Base-by-base conservation (phyloP, 37 sponge, comb jelly and placozoan genomes). In the Oopsacas minuta region DNA sequence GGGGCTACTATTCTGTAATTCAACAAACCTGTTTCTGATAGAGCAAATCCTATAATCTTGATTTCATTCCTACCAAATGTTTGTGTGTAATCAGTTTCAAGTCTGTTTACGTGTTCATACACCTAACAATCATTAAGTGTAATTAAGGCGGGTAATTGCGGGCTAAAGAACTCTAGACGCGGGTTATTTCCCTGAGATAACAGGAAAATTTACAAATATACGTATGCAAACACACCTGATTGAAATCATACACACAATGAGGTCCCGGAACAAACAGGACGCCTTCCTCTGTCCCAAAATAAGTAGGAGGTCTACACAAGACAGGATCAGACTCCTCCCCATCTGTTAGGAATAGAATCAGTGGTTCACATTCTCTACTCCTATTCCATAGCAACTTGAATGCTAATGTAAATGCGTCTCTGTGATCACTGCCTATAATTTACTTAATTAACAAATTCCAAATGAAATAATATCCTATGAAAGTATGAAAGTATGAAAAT, bases 391-490 rank as follows among this genome's bases (percentile, higher is more conserved):
- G 28, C 30, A 61, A 61, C 30, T 61, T 61, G 75, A 61, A 61
- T 61, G 75, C 75, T 10, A 61, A 34, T 34, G 75, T 61, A 34
- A 61, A 61, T 10, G 75, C 75, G 22, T 61, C 75, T 61, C 75
- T 61, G 75, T 61, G 75, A 34, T 61, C 75, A 12, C 75, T 61
- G 75, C 75, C 75, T 61, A 61, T 42, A 42, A n/a, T n/a, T n/a
- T n/a, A n/a, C n/a, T n/a, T n/a, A n/a, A n/a, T n/a, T n/a, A n/a
- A n/a, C n/a, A n/a, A n/a, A n/a, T n/a, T n/a, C n/a, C n/a, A n/a
- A n/a, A n/a, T n/a, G n/a, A n/a, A n/a, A n/a, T n/a, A n/a, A n/a
- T n/a, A n/a, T n/a, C n/a, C n/a, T n/a, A n/a, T n/a, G n/a, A n/a
- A n/a, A n/a, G n/a, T n/a, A n/a, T n/a, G n/a, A n/a, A n/a, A n/a